Conservation (phyloP, 2,888 invertebrate genomes). For the Callosobruchus maculatus region DNA sequence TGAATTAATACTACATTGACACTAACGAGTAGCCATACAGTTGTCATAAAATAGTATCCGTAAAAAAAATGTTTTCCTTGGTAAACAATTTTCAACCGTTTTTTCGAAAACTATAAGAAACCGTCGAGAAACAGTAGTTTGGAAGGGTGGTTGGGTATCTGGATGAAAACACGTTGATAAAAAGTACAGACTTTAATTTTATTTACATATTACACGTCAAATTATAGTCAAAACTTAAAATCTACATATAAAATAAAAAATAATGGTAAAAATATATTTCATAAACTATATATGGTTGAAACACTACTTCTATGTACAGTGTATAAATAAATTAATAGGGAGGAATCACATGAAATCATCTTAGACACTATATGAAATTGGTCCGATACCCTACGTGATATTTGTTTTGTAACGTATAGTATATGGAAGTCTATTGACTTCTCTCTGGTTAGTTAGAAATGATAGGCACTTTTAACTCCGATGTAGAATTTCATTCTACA, state of each 20-base stretch:
- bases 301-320: slow-evolving; percentile 18
- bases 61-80: no score
- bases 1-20: no score
- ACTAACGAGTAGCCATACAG: no score
- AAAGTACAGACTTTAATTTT: not conserved
- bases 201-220: not conserved
- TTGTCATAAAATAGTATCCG: no score
- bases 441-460: not conserved
- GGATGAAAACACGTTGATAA: no score
- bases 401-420: not conserved
- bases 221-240: not conserved
- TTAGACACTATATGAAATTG: slow-evolving; percentile 5
- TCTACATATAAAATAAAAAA: not conserved
- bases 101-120: no score
- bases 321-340: slow-evolving; percentile 23
- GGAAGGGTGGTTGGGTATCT: no score
- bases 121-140: no score
- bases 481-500: slow-evolving; percentile 37
- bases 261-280: slow-evolving; percentile 1
- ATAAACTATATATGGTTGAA: not conserved
- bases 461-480: slow-evolving; percentile 36
- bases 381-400: slow-evolving; percentile 2
- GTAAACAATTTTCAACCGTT: no score
- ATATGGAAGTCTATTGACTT: not conserved
- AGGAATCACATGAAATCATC: slow-evolving; percentile 19